phyloP scores from a whole-genome alignment of 2,888 invertebrate species.

The Neuroscelio doddi region DNA sequence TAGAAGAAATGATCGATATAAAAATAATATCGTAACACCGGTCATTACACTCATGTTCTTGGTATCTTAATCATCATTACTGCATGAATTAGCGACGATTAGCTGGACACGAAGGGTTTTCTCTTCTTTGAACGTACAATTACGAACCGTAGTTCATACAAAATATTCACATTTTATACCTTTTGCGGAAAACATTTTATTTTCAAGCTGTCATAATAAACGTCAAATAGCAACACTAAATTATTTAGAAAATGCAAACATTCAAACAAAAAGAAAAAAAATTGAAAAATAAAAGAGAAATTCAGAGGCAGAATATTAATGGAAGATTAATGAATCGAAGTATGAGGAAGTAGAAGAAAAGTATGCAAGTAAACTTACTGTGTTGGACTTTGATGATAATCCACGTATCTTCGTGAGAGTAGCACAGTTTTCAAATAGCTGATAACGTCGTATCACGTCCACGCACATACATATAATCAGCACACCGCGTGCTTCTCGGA shows the following conservation, averaged over 20 bases:
- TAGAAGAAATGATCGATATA: background rate
- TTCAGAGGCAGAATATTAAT: too few species aligned
- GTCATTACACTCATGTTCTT: slow-evolving; percentile 1
- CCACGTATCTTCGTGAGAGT: background rate
- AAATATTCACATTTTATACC: too few species aligned
- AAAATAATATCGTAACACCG: background rate
- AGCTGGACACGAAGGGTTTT: background rate
- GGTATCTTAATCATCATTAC: too few species aligned
- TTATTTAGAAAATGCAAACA: too few species aligned
- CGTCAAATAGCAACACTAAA: too few species aligned
- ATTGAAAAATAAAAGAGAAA: too few species aligned
- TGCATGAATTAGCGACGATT: background rate
- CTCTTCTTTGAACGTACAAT: background rate
- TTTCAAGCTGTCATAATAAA: too few species aligned
- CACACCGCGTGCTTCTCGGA: slow-evolving; percentile 1
- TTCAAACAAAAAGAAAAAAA: too few species aligned
- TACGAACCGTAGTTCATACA: too few species aligned
- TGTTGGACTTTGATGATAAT: background rate
- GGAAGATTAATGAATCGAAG: too few species aligned
- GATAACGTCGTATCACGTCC: background rate
- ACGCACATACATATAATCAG: background rate
- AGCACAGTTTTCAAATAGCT: background rate
- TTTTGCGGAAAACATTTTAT: too few species aligned
- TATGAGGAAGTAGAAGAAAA: background rate
- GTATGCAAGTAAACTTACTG: background rate